Base-by-base conservation (phyloP, 92 coral and sea anemone genomes). In the Hydrozoanthus gracilis region DNA sequence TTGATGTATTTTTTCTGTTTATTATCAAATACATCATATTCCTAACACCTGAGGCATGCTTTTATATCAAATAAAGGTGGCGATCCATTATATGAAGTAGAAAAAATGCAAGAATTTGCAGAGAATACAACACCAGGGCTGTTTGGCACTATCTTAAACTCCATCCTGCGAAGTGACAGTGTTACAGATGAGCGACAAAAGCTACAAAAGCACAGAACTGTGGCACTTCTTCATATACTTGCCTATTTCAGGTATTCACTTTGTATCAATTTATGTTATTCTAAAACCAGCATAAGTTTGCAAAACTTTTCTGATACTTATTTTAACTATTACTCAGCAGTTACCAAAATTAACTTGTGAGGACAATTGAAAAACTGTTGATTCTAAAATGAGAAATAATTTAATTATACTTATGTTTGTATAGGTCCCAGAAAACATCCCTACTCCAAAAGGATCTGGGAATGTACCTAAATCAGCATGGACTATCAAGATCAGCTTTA, bases 41-140 rank as follows among this genome's bases (percentile, higher is more conserved):
- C 39, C 0, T 27, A 27, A 27, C 39, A 27, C 39, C 39, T 27
- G 39, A 27, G 39, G 39, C 39, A 27, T 27, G 39, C 39, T 27
- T 27, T 27, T 27, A 27, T 27, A 27, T 27, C 39, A 64, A 64
- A 64, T 64, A 6, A 64, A 64, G 69, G 69, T 64, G 15, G 69
- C 17, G 49, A 87, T 86, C 27, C 92, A 93, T 70, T 45, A 51
- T 51, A 51, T 45, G 69, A 64, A 64, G 69, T 64, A 15, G 8
- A 64, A 64, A 27, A 27, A 14, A 84, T 93, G 90, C 61, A 82
- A 79, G 45, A 18, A 17, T 89, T 94, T 87, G 73, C 90, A n/a
- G 93, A 92, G 64, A 18, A 64, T 67, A 58, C 79, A 87, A 92
- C 94, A 35, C 97, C 94, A 73, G 93, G 92, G 11, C 87, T 94